Conservation (phyloP, 2,888 invertebrate species). For the Agriopis aurantiaria region DNA sequence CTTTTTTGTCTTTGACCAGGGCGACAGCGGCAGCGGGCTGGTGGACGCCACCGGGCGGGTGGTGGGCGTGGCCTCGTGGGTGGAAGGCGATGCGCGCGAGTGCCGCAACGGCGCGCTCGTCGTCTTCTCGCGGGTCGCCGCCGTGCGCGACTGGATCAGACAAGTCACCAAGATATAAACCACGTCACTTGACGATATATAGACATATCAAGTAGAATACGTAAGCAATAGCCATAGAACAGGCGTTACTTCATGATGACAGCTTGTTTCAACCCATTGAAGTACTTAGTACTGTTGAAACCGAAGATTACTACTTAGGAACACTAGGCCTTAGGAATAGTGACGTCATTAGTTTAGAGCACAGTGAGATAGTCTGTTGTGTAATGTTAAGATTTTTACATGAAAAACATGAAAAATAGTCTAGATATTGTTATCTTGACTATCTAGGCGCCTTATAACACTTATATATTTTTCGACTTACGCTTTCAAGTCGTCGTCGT, state of each 20-base stretch:
- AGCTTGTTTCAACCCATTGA: too few relatives aligned
- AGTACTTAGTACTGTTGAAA: too few relatives aligned
- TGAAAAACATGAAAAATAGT: too few relatives aligned
- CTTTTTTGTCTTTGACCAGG: constrained; percentile 54
- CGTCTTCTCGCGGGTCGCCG: constrained; percentile 71
- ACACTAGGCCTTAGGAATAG: not conserved
- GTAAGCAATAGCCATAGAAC: too few relatives aligned
- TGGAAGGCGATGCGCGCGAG: constrained; percentile 71
- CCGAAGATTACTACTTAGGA: not conserved
- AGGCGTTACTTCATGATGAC: too few relatives aligned
- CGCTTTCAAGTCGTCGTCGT: too few relatives aligned
- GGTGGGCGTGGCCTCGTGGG: constrained; percentile 80
- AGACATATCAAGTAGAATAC: too few relatives aligned
- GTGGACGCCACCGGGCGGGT: constrained; percentile 63
- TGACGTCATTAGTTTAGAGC: not conserved
- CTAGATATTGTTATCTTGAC: too few relatives aligned
- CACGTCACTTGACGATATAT: not conserved
- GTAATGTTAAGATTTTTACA: not conserved
- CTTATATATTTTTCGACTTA: too few relatives aligned
- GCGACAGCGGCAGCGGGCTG: constrained; percentile 82
- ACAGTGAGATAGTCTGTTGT: not conserved
- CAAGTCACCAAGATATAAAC: constrained; percentile 62
- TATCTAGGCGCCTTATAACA: too few relatives aligned
- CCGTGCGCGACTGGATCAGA: constrained; percentile 72
- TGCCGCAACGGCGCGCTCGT: constrained; percentile 72